Base-by-base conservation (phyloP, 1,140 invertebrate species). In the Matsumurasca onukii region DNA sequence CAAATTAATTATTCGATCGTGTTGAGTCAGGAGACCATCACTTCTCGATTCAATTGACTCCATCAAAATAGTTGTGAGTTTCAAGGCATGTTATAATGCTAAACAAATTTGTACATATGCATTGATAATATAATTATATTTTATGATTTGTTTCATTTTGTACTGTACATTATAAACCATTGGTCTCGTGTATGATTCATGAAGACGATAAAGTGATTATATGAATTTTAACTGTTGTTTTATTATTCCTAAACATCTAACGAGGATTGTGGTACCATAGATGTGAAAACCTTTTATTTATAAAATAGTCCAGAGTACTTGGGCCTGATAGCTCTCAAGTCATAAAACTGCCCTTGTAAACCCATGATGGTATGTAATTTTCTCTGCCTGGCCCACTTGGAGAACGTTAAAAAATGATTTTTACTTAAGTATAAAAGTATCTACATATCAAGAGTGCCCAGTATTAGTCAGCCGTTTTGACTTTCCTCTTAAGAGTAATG, bases 131-230 rank as follows among this genome's bases (percentile, higher is more conserved):
- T 48, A 65, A 45, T 45, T 65, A 65, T 65, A 65, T 65, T 65
- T 65, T 65, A 65, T 65, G 62, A 65, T 65, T 65, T 65, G 62
- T 65, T 65, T 65, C 62, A 65, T 65, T 65, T 65, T 65, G 62
- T 65, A 65, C 62, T 65, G 49, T 63, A 45, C 31, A 65, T 45
- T 45, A 45, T 65, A 31, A 65, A 65, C 31, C 62, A 39, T 27
- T 45, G 5, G 62, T 65, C 31, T 45, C 62, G 48, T 65, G 62
- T 45, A 27, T 31, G 31, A 45, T 65, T 31, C 62, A 45, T 65
- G 62, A 9, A 45, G 39, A 65, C 62, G 31, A 65, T 65, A 65
- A 65, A 65, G 25, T 39, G 17, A 45, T 45, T 65, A 65, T 45
- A 65, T 45, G 24, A 22, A 45, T 45, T 63, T 45, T 45, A 48